Evolutionary conservation across 1,140 invertebrate genomes (phyloP).

Genomic region (Holotrichia oblita): DNA sequence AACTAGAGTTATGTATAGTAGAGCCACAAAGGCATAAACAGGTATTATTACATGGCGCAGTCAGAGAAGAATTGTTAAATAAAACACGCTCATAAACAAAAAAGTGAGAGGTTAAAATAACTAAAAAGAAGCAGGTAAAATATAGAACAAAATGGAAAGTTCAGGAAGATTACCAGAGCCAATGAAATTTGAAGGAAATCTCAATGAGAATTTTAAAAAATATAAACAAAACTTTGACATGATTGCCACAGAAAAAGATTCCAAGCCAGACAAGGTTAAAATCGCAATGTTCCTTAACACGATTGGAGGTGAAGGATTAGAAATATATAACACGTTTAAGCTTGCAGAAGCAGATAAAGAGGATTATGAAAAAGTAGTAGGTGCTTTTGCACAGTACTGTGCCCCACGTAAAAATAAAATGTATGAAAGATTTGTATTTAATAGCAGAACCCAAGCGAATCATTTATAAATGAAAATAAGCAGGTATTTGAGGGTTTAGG

Average conservation of each 20-base stretch:
- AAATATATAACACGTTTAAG: constrained; percentile 47
- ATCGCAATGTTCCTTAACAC: constrained; percentile 47
- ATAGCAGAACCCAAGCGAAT: constrained; percentile 48
- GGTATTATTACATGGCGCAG: constrained; percentile 9
- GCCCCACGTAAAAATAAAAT: constrained; percentile 46
- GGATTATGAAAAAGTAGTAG: constrained; percentile 45
- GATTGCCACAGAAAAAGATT: constrained; percentile 42
- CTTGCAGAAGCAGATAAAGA: constrained; percentile 43
- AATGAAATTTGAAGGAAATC: constrained; percentile 52
- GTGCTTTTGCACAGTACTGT: constrained; percentile 51
- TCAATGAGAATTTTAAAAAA: constrained; percentile 48
- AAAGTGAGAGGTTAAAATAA: neutral
- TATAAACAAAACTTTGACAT: constrained; percentile 47
- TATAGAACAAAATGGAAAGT: constrained; percentile 30
- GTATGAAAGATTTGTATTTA: constrained; percentile 51
- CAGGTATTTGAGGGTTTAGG: constrained; percentile 39
- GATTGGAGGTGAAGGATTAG: constrained; percentile 45
- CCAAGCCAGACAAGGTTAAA: constrained; percentile 39
- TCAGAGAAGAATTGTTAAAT: neutral
- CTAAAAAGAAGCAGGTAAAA: neutral
- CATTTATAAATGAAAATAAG: constrained; percentile 38
- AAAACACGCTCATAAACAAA: constrained; percentile 5
- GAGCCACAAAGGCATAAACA: neutral
- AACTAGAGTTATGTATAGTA: no score
- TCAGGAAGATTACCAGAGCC: constrained; percentile 11